These are phyloP conservation scores for Sinocyclocheilus rhinocerous DNA, from an alignment of 2,113 vertebrate species.

Conservation along the genomic window DNA sequence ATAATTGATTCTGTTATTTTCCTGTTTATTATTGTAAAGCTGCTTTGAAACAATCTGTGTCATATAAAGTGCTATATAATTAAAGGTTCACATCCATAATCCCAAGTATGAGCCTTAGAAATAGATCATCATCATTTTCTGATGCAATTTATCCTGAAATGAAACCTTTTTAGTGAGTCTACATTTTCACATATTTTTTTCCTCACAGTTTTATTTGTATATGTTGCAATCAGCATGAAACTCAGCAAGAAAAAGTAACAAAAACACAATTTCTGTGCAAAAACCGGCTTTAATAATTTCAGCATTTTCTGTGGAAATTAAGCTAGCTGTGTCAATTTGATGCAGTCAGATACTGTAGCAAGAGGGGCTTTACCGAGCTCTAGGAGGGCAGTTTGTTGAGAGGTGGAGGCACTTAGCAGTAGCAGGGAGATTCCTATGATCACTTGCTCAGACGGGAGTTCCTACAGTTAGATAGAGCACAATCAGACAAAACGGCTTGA, in stretches of 20 bases:
- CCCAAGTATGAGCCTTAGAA: background rate
- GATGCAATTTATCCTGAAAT: background rate
- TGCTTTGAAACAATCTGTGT: no score
- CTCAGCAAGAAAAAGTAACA: background rate
- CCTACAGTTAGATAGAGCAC: conserved; percentile 68
- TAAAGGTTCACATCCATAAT: background rate
- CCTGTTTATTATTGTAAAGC: no score
- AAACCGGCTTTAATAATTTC: background rate
- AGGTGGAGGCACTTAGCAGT: conserved; percentile 81
- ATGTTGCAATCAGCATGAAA: background rate
- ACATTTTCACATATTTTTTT: background rate
- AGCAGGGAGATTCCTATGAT: conserved; percentile 83
- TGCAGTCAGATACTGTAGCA: background rate
- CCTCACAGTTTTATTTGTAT: background rate
- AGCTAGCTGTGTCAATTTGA: background rate
- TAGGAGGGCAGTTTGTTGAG: conserved; percentile 85
- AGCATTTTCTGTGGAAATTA: background rate
- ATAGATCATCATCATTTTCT: background rate
- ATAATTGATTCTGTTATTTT: no score
- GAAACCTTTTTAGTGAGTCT: background rate
- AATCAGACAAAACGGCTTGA: conserved; percentile 31
- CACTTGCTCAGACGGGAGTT: conserved; percentile 80
- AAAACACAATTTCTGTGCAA: background rate
- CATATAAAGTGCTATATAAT: no score
- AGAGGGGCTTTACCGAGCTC: conserved; percentile 81